These are phyloP conservation scores for Drosophila kohkoa DNA, from an alignment of 1,140 invertebrate genomes.

Conservation along the genomic window DNA sequence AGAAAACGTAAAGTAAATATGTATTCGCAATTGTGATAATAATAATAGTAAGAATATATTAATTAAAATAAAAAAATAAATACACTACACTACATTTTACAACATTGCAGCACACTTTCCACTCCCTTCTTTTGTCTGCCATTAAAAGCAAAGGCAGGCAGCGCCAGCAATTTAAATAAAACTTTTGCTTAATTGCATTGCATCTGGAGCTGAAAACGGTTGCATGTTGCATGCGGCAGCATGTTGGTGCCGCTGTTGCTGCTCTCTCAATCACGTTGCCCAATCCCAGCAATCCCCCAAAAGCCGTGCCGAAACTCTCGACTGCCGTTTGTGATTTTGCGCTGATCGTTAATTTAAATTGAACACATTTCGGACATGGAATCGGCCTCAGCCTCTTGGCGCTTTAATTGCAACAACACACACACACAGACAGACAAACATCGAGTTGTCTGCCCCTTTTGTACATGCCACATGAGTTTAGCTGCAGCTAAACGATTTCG, in stretches of 20 bases:
- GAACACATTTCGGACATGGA: conserved; percentile 82
- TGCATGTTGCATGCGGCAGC: conserved; percentile 56
- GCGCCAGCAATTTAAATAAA: conserved; percentile 81
- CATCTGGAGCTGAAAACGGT: conserved; percentile 49
- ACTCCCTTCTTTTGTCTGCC: background rate
- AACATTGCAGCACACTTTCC: background rate
- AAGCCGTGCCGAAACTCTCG: conserved; percentile 8
- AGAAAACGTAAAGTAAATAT: too few species aligned
- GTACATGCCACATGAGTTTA: conserved; percentile 31
- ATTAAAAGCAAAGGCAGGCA: conserved; percentile 16
- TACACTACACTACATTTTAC: background rate
- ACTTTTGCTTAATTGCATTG: conserved; percentile 81
- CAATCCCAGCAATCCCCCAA: conserved; percentile 11
- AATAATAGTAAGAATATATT: too few species aligned
- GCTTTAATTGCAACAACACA: conserved; percentile 66
- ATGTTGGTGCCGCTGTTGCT: conserved; percentile 34
- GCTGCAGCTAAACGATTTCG: conserved; percentile 73
- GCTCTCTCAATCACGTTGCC: conserved; percentile 41
- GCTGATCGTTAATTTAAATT: conserved; percentile 81
- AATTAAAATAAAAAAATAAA: too few species aligned
- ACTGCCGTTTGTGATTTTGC: conserved; percentile 64
- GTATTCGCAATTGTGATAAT: too few species aligned
- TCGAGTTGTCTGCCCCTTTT: conserved; percentile 31
- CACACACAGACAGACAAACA: background rate
- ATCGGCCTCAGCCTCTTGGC: conserved; percentile 40